phyloP scores from a whole-genome alignment of 2,888 invertebrate genomes.

The Prosapia bicincta region DNA sequence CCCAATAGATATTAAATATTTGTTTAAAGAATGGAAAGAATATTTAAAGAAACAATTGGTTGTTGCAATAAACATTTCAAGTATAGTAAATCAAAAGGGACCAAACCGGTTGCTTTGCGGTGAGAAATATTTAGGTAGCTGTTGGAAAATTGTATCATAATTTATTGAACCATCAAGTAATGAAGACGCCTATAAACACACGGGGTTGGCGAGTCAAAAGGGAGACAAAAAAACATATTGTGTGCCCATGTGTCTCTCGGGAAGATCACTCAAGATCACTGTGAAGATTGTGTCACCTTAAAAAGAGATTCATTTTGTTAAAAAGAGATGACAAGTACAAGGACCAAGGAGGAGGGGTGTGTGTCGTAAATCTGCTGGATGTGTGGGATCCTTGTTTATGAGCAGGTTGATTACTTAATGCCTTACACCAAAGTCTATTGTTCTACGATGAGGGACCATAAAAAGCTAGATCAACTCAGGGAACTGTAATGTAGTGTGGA shows the following conservation, averaged over 20 bases:
- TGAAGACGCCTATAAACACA: neutral
- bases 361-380: neutral
- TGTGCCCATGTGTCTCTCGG: neutral
- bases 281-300: slow-evolving; percentile 19
- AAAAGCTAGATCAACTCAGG: no score
- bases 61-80: no score
- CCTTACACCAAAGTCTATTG: neutral
- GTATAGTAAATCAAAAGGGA: no score
- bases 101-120: no score
- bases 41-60: no score
- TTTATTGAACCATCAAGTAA: neutral
- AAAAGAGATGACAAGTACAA: neutral
- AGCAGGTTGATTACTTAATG: neutral
- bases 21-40: no score
- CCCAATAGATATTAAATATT: no score
- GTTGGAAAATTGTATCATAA: neutral
- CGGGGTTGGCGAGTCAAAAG: neutral
- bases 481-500: no score
- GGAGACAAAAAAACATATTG: neutral
- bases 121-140: neutral
- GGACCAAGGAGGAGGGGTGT: neutral
- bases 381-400: neutral
- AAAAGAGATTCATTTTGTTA: slow-evolving; percentile 19
- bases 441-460: neutral
- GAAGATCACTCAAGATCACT: neutral